phyloP scores from a whole-genome alignment of 2,797 vertebrate genomes.

The Microcaecilia unicolor region DNA sequence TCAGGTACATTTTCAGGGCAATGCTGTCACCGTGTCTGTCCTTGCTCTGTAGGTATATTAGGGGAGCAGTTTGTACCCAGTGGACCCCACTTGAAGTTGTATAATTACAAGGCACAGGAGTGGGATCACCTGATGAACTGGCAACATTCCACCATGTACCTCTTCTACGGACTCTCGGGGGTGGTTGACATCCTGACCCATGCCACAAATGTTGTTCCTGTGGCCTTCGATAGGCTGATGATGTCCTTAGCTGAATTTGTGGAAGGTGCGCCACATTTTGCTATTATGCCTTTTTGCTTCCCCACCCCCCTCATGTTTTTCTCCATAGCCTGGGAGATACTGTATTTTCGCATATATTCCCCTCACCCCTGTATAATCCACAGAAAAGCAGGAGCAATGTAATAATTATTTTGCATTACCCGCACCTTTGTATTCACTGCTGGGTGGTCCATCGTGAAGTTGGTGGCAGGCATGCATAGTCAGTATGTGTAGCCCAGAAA shows the following conservation, averaged over 20 bases:
- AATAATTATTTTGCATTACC: too few relatives aligned
- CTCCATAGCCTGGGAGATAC: too few relatives aligned
- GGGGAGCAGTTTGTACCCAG: conserved; percentile 75
- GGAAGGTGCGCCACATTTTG: conserved; percentile 58
- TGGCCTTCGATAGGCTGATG: conserved; percentile 72
- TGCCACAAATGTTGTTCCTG: conserved; percentile 57
- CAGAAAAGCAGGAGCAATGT: too few relatives aligned
- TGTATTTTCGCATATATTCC: too few relatives aligned
- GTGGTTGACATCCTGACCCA: conserved; percentile 65
- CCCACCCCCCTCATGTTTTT: too few relatives aligned
- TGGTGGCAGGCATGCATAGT: too few relatives aligned
- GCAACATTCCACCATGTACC: conserved; percentile 91
- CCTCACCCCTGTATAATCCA: too few relatives aligned
- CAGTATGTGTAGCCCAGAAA: too few relatives aligned
- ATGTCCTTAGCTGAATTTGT: conserved; percentile 79
- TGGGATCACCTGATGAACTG: conserved; percentile 81
- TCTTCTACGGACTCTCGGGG: conserved; percentile 78
- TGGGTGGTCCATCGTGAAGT: too few relatives aligned
- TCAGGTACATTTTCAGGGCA: too few relatives aligned
- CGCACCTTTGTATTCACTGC: too few relatives aligned
- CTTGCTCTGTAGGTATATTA: conserved; percentile 61
- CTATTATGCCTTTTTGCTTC: background rate
- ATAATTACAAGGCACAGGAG: conserved; percentile 63
- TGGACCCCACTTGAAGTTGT: conserved; percentile 72
- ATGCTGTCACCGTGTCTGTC: conserved; percentile 1